A percentile compares a stretch with the other conserved stretches of the same genome.
These are phyloP conservation scores for Tragelaphus imberbis DNA, from an alignment of 2,113 vertebrate species.

Conservation along the genomic window DNA sequence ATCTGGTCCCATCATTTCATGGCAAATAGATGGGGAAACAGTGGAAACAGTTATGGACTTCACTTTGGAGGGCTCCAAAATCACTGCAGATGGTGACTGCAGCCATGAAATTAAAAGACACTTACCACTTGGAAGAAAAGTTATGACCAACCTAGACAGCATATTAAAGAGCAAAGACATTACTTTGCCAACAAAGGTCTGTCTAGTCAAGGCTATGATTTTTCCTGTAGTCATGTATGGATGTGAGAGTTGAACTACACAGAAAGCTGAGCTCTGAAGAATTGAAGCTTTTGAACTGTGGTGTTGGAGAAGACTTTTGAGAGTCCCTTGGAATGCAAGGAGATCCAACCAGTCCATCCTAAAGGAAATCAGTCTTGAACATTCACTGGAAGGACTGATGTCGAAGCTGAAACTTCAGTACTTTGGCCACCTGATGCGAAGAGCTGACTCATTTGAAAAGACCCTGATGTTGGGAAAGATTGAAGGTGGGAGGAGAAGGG, in stretches of 20 bases:
- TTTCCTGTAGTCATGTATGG: neutral
- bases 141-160: neutral
- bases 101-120: neutral
- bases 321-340: neutral
- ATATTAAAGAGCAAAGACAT: neutral
- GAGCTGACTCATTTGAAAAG: no score
- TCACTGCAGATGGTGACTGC: neutral
- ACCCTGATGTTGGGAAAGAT: no score
- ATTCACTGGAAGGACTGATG: neutral
- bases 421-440: no score
- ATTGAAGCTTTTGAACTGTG: neutral
- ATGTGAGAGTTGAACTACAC: neutral
- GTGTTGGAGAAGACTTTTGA: neutral
- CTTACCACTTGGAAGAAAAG: neutral
- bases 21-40: neutral
- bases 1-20: neutral
- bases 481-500: no score
- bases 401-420: no score
- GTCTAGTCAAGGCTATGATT: neutral
- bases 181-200: neutral
- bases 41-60: neutral
- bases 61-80: neutral
- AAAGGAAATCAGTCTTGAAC: neutral
- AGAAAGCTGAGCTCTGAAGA: neutral
- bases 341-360: neutral